Base-by-base conservation (phyloP, 2,113 vertebrate genomes). In the Datnioides undecimradiatus region DNA sequence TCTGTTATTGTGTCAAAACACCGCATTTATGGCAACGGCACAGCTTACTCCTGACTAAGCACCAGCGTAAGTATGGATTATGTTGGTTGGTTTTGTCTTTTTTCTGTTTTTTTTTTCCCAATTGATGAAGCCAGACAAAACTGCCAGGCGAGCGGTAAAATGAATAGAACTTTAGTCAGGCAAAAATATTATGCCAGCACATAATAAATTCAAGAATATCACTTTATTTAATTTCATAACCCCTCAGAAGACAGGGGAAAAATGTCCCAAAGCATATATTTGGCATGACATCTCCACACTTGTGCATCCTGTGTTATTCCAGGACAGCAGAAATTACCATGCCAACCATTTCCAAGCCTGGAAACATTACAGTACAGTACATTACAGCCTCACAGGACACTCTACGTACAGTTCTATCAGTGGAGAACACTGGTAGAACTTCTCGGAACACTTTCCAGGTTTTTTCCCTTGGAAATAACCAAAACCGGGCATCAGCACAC, bases 31-130 rank as follows among this genome's bases (percentile, higher is more conserved):
- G 49, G 76, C 69, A 76, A 69, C 76, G 49, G 49, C 64, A 17
- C 54, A 76, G 76, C 70, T 83, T 48, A 78, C 12, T 55, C 52
- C 80, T 48, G 57, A 58, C 45, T 69, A 62, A 79, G 63, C 63
- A 54, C 60, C 69, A 45, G 57, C 31, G 46, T 70, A 69, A 69
- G 33, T 57, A 38, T 63, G 80, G 74, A 80, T 80, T 77, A 68
- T 9, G 12, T 17, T 76, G 52, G 19, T 64, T n/a, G 11, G 14
- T 79, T 31, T 60, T 46, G 34, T 45, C 11, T 4, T 45, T 67
- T 52, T 27, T 17, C 2, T 27, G n/a, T n/a, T n/a, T 33, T 31
- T 55, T 31, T 66, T 40, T 31, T 21, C 46, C 4, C 3, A 64
- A 21, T 7, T 75, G 46, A 66, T 48, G 52, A 73, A 76, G 65